phyloP scores from a whole-genome alignment of 1,140 invertebrate species.

The Temnothorax longispinosus region DNA sequence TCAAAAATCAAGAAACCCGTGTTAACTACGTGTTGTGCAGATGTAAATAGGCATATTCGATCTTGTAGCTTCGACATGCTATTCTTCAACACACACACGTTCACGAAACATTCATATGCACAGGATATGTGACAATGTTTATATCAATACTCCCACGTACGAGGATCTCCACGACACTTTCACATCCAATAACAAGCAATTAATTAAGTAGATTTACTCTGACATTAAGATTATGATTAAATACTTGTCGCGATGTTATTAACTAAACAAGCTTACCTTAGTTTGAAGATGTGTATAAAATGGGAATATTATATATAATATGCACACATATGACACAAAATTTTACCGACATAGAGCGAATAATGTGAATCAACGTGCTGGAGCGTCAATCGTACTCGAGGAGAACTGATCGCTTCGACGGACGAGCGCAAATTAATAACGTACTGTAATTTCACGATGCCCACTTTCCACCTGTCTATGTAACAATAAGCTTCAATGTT shows the following conservation, averaged over 20 bases:
- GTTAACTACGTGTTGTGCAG: neutral
- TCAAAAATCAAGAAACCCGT: no score
- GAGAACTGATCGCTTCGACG: conserved; percentile 64
- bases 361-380: conserved; percentile 42
- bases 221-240: no score
- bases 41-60: neutral
- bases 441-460: conserved; percentile 69
- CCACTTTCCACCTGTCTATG: conserved; percentile 70
- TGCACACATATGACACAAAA: conserved; percentile 37
- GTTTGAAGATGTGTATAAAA: conserved; percentile 28
- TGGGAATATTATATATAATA: neutral
- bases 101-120: neutral
- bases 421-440: conserved; percentile 74
- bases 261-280: conserved; percentile 52
- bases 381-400: conserved; percentile 18
- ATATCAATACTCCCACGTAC: neutral
- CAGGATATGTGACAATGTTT: neutral
- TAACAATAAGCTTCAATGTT: conserved; percentile 73
- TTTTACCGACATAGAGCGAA: conserved; percentile 34
- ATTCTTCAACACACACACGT: neutral
- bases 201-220: neutral
- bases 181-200: neutral
- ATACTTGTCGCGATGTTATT: neutral
- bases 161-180: neutral
- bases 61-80: neutral